Base-by-base conservation (phyloP, 2,113 vertebrate species). In the Leptosomus discolor region DNA sequence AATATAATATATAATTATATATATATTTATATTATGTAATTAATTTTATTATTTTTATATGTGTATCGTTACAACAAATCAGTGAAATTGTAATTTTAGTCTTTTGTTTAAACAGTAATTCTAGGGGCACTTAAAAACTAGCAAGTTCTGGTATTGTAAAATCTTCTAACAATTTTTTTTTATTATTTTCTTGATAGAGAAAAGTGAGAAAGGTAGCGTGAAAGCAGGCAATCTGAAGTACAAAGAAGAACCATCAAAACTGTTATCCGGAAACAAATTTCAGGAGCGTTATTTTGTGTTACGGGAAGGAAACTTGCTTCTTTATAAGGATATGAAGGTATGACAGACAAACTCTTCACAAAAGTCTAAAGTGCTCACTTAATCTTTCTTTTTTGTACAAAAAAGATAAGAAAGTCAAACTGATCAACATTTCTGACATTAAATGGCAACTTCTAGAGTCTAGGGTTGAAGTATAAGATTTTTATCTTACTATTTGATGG, bases 261-360 rank as follows among this genome's bases (percentile, higher is more conserved):
- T 99, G 57, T 97, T 99, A 50, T 99, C 98, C 4, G 99, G 99
- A 85, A 99, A 99, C 97, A 99, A 98, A 93, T 99, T 99, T 98
- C 99, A 99, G 96, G 99, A 99, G 39, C 98, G 99, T 81, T 99
- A 99, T 61, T 98, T 99, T 56, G 98, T 98, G 39, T 98, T 99
- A 36, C 97, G 41, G 64, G 98, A 98, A 87, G 98, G 98, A 76
- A 99, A 98, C 95, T 98, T 99, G 71, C 97, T 99, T 83, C 95
- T 99, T 67, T 99, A 99, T 98, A 99, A 99, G 95, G 99, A 99
- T 85, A 96, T 98, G 82, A 99, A 99, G 99, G 99, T 99, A 98
- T 45, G 82, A 69, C 10, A 34, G 64, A 14, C 4, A 63, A 74
- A 68, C 19, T 75, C 8, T 29, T 36, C 8, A 56, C 9, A 7